Evolutionary conservation across 2,113 vertebrate genomes (phyloP).

Genomic region (Helogale parvula): DNA sequence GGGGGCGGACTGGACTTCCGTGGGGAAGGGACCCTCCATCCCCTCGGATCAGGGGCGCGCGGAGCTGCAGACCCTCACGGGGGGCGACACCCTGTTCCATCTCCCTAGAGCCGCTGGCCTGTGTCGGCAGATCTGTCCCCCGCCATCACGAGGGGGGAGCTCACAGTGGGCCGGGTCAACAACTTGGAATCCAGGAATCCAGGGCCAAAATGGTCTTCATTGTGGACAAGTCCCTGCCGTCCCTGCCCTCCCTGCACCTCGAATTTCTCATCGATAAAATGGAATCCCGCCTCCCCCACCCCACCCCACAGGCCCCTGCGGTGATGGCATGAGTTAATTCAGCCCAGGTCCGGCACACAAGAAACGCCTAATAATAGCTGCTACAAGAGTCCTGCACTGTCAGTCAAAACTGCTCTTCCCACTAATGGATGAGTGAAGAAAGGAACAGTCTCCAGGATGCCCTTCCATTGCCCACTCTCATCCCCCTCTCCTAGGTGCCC

Average conservation of each 20-base stretch:
- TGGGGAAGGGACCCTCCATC: not conserved
- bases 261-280: not conserved
- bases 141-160: not conserved
- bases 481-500: no score
- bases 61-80: not conserved
- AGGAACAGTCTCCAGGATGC: not conserved
- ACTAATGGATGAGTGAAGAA: not conserved
- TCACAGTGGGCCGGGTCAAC: not conserved
- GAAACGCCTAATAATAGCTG: not conserved
- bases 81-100: not conserved
- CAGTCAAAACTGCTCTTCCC: not conserved
- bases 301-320: not conserved
- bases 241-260: not conserved
- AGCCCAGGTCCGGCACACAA: not conserved
- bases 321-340: not conserved
- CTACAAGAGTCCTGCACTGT: rapidly evolving
- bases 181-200: not conserved
- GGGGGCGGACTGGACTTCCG: not conserved
- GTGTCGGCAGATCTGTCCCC: not conserved
- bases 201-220: not conserved
- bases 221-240: not conserved
- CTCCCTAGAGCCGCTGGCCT: no score
- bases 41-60: not conserved
- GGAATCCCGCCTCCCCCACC: not conserved
- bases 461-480: not conserved